Evolutionary conservation across 2,888 invertebrate species (phyloP), one percentile per base, ranked within the genome.

Genomic region (Acanthosepion esculentum): DNA sequence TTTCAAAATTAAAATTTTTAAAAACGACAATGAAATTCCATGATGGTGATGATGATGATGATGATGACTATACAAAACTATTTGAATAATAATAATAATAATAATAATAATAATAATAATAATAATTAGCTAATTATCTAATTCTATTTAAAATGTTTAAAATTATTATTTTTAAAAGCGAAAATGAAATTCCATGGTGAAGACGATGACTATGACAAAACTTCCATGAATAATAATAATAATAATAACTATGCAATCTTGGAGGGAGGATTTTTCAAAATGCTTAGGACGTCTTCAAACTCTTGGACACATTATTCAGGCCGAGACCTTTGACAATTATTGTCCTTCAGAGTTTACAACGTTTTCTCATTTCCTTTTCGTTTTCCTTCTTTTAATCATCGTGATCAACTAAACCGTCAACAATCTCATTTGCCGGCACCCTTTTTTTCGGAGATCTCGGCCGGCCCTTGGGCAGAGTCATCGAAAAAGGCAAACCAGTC

Each of bases 401-500:
- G 10, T 78, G 78, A 78, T n/a, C 5, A 78, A n/a, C 78, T 78
- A 33, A 78, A 78, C 78, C 78, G 78, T 78, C 15, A 78, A 78
- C n/a, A n/a, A 78, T 78, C 78, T 78, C 78, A 15, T 78, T 33
- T 33, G 78, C n/a, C n/a, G 15, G n/a, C 78, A 78, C 78, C 78
- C 78, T 78, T 78, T 78, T 78, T 78, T 78, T 78, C 78, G 78
- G n/a, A 78, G 78, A 78, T 78, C 78, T 78, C 78, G 78, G 78
- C 78, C 78, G 18, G 78, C 18, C 78, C 78, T 78, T 78, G 78
- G 78, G 78, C 78, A 78, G 78, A 78, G 78, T 78, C 78, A 78
- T 78, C n/a, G 78, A 78, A 78, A 78, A 78, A 78, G n/a, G 78
- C 78, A 78, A 78, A 78, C 78, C 78, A 29, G 78, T n/a, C 78